Evolutionary conservation across 1,140 invertebrate species (phyloP), one percentile per base, ranked within the genome.

Genomic region (Zophobas morio): DNA sequence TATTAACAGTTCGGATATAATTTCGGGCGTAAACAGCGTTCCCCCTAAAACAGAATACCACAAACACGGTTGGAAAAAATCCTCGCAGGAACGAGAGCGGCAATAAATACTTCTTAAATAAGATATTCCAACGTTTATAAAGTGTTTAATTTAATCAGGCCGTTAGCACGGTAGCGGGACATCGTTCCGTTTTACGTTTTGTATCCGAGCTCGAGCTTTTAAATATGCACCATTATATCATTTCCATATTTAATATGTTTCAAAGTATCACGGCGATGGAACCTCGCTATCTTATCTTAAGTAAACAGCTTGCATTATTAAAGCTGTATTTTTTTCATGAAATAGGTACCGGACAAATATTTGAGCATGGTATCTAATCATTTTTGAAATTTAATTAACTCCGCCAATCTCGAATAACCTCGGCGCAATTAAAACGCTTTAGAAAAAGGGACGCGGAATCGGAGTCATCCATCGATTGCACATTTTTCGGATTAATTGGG

Each of bases 221-320:
- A 53, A 73, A 71, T 71, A 71, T 71, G 66, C 66, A 46, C 6
- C 40, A 46, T 46, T 71, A 47, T 71, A 71, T 73, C 47, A 73
- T 73, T 73, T 73, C 47, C 70, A 73, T 73, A 53, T 73, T 73
- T 73, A 73, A 73, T 73, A 73, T 54, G 47, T 73, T 73, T 73
- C 54, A 73, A 72, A 72, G 36, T 72, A 72, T 54, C 35, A 39
- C 54, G 35, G 39, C 42, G 35, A 8, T 49, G 71, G 32, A 73
- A 32, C 71, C 54, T 53, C 51, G 71, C 54, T 73, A 73, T 73
- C 71, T 73, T 73, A 73, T 73, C 71, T 54, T 73, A 73, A 73
- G 71, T 20, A 73, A 73, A 73, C 71, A 73, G 36, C 49, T 20
- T 40, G 71, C 71, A 73, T 73, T 73, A 73, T 73, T 73, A 73